These are phyloP conservation scores for Ceuthmochares aereus DNA, from an alignment of 2,113 vertebrate genomes.

Conservation along the genomic window DNA sequence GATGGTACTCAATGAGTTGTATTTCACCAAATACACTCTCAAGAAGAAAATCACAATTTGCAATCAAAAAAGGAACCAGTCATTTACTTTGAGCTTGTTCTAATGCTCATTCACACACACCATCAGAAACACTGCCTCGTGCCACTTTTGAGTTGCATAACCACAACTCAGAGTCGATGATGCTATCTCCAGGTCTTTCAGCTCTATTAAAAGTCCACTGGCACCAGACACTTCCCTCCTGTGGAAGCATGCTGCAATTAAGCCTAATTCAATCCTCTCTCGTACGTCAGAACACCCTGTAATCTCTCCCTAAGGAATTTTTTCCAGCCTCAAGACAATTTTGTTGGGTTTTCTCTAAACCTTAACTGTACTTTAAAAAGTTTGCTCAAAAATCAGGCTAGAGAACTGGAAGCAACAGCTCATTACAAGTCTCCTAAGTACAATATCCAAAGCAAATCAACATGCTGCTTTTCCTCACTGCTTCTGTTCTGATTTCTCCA, in stretches of 20 bases:
- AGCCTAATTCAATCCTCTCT: neutral
- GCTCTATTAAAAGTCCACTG: neutral
- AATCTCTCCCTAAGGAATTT: neutral
- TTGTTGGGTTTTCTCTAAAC: neutral
- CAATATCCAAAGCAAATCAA: neutral
- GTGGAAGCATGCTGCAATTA: neutral
- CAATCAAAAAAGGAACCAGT: neutral
- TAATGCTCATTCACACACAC: neutral
- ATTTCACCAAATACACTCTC: neutral
- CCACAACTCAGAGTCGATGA: neutral
- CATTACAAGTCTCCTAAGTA: neutral
- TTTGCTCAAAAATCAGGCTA: neutral
- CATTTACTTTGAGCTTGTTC: neutral
- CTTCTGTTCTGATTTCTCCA: neutral
- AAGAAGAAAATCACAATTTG: neutral
- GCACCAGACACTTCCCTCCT: neutral
- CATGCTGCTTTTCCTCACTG: neutral
- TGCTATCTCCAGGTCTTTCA: neutral
- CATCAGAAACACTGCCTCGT: neutral
- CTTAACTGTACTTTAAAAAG: neutral
- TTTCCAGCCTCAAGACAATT: neutral
- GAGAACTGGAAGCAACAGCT: neutral
- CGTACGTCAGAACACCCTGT: neutral
- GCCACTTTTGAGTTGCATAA: neutral
- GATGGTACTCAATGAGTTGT: neutral